Evolutionary conservation across 2,888 invertebrate species (phyloP).

Genomic region (Lithophane socia): DNA sequence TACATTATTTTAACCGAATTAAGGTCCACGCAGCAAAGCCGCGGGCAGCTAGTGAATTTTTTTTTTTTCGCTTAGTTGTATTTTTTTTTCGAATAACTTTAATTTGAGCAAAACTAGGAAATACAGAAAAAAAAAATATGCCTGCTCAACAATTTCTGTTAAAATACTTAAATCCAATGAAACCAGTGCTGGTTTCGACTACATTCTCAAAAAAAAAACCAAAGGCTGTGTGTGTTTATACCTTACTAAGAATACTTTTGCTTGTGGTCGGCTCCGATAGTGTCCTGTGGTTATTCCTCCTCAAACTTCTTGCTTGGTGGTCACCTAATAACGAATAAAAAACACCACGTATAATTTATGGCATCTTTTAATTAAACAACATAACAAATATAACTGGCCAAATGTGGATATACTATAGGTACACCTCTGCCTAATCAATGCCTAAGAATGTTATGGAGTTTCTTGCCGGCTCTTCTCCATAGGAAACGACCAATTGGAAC

Average conservation of each 20-base stretch:
- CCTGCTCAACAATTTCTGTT: background rate
- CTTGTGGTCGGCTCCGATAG: conserved; percentile 80
- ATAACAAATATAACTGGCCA: too few relatives aligned
- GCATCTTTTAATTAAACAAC: too few relatives aligned
- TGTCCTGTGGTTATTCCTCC: conserved; percentile 73
- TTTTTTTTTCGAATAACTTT: background rate
- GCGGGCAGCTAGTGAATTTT: too few relatives aligned
- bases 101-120: background rate
- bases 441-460: too few relatives aligned
- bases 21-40: too few relatives aligned
- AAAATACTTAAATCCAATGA: background rate
- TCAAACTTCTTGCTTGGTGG: conserved; percentile 69
- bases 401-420: too few relatives aligned
- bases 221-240: conserved; percentile 54
- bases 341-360: conserved; percentile 2
- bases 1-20: too few relatives aligned
- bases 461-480: too few relatives aligned
- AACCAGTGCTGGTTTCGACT: too few relatives aligned
- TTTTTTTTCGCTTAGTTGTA: background rate
- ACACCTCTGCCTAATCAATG: too few relatives aligned
- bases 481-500: too few relatives aligned
- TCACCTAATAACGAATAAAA: conserved; percentile 70
- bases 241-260: conserved; percentile 83
- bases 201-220: background rate
- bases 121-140: background rate